Evolutionary conservation across 2,113 vertebrate species (phyloP), one percentile per base, ranked within the genome.

Genomic region (Trichechus manatus): DNA sequence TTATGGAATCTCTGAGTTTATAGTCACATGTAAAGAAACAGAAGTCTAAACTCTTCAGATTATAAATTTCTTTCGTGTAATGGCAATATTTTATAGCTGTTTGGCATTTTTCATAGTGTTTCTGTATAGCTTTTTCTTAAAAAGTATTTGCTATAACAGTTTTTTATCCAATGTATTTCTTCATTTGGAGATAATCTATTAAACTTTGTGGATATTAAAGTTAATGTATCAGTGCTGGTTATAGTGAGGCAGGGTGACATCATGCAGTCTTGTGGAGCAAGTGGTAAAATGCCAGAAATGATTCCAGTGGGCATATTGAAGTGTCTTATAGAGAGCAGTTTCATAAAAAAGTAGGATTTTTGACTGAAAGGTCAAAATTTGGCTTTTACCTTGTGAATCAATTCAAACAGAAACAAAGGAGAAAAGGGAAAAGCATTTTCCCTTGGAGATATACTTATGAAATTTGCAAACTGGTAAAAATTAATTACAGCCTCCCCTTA

Each of bases 321-420:
- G 14, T 63, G 9, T 94, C 22, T 27, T 3, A 68, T 2, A 15
- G 61, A 87, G n/a, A 63, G 42, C 3, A 7, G 6, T 39, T 74
- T 44, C 27, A 63, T 83, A 36, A 63, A 72, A 61, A 72, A 78
- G 27, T 33, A 44, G 25, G 0, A 27, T 56, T 82, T 50, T 89
- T 75, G 15, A 75, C 8, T 68, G 33, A 14, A 68, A 82, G n/a
- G 10, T 80, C 36, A 66, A 81, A 61, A 20, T 88, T 63, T 33
- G 11, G 50, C 59, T 63, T 93, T 75, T 77, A 56, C 23, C 6
- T 42, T 83, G 22, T 77, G 79, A 89, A 75, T 80, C 75, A 70
- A 77, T 87, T 84, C 42, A 87, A 94, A 95, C 75, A 75, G 19
- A 86, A 95, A 23, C 5, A 78, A 94, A 66, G 44, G 25, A 29